Conservation (phyloP, 2,113 vertebrate species). For the Rhegmatorhina hoffmannsi region DNA sequence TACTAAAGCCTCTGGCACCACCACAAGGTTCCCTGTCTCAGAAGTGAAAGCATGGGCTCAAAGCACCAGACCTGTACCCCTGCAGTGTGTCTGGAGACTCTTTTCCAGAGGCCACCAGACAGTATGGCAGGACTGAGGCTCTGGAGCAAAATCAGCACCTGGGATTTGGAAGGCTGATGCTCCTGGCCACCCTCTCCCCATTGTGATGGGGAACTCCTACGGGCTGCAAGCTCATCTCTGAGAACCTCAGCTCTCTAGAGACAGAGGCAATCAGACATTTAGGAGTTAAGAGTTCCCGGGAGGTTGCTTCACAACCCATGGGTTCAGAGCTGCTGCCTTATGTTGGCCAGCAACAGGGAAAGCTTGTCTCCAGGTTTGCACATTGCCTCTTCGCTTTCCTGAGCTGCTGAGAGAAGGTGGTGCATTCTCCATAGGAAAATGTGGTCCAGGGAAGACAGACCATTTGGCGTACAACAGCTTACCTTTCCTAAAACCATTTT, state of each 20-base stretch:
- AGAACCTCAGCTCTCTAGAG: not conserved
- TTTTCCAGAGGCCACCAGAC: not conserved
- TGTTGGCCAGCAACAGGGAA: not conserved
- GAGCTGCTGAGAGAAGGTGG: not conserved
- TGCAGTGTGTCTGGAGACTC: not conserved
- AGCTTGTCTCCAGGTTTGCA: not conserved
- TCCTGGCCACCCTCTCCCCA: not conserved
- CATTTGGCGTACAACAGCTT: not conserved
- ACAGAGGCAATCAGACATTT: not conserved
- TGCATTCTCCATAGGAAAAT: not conserved
- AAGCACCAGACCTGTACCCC: fast-evolving
- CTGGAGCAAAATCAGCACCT: not conserved
- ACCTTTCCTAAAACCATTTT: not conserved
- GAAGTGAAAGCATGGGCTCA: fast-evolving
- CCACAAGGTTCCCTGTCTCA: fast-evolving
- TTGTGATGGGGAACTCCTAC: fast-evolving
- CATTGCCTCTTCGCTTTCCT: not conserved
- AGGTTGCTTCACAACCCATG: not conserved
- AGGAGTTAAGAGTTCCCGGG: fast-evolving
- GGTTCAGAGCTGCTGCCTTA: not conserved
- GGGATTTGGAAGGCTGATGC: not conserved
- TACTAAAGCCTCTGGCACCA: not conserved
- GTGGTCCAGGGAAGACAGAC: not conserved
- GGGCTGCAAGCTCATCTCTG: not conserved
- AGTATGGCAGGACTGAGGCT: not conserved